Conservation (phyloP, 2,888 invertebrate genomes). For the Herminia tarsipennalis region DNA sequence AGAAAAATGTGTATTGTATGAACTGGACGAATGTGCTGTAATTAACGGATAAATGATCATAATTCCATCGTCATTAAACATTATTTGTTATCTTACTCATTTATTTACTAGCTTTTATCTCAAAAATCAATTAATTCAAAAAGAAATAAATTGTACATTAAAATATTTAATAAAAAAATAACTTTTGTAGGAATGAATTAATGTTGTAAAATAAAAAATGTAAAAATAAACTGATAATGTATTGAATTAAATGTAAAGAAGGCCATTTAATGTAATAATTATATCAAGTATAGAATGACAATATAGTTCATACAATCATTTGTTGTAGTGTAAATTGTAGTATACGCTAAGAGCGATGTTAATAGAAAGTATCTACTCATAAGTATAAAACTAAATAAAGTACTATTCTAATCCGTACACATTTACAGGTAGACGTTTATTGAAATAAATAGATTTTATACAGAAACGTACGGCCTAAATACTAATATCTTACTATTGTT, state of each 20-base stretch:
- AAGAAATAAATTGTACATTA: no score
- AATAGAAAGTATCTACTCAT: slow-evolving; percentile 7
- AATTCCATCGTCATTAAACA: no score
- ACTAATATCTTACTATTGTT: background rate
- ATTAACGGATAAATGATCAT: no score
- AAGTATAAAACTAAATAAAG: no score
- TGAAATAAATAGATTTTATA: slow-evolving; percentile 18
- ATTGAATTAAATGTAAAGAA: slow-evolving; percentile 25
- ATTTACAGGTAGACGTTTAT: slow-evolving; percentile 29
- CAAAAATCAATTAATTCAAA: no score
- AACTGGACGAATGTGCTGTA: no score
- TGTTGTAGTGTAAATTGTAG: slow-evolving; percentile 13
- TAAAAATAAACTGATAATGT: slow-evolving; percentile 13
- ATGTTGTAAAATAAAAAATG: slow-evolving; percentile 1
- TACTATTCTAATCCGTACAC: no score
- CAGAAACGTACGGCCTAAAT: slow-evolving; percentile 28
- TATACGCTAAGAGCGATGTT: slow-evolving; percentile 34
- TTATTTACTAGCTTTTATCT: no score
- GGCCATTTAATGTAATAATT: slow-evolving; percentile 25
- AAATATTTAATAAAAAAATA: background rate
- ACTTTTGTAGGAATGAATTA: no score
- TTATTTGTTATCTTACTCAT: no score
- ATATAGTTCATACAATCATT: slow-evolving; percentile 42
- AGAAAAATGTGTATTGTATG: no score
- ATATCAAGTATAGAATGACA: slow-evolving; percentile 43